phyloP scores from a whole-genome alignment of 2,113 vertebrate genomes.

The Raja brachyura region DNA sequence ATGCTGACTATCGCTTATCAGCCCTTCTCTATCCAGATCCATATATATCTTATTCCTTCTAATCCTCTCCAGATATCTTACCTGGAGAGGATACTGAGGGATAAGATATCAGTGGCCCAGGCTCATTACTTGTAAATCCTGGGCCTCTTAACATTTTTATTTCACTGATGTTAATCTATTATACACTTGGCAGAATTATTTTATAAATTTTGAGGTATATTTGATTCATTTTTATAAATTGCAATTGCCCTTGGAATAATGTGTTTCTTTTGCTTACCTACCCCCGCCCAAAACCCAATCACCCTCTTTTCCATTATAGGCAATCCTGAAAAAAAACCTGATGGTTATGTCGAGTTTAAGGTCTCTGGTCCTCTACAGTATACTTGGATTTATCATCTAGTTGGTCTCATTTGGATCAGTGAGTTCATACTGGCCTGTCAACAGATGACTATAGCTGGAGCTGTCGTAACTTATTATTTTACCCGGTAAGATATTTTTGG shows the following conservation, averaged over 20 bases:
- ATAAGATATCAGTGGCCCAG: too few species aligned
- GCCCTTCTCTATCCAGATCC: too few species aligned
- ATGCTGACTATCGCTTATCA: too few species aligned
- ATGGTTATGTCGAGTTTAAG: conserved; percentile 79
- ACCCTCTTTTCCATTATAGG: conserved; percentile 54
- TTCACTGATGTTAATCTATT: background rate
- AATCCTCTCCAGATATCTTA: too few species aligned
- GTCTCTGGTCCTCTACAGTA: conserved; percentile 80
- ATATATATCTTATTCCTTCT: too few species aligned
- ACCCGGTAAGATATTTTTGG: conserved; percentile 67
- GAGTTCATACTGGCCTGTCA: conserved; percentile 96
- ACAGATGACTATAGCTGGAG: conserved; percentile 95
- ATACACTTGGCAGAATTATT: too few species aligned
- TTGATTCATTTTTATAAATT: background rate
- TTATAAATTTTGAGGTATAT: background rate
- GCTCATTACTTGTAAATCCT: background rate
- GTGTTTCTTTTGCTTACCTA: background rate
- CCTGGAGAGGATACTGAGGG: too few species aligned
- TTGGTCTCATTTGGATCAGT: conserved; percentile 94
- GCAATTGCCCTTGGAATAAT: background rate
- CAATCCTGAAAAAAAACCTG: conserved; percentile 69
- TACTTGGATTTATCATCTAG: conserved; percentile 89
- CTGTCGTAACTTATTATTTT: conserved; percentile 96
- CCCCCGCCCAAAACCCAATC: background rate
- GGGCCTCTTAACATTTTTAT: background rate